Conservation (phyloP, 2,113 vertebrate genomes). For the Clarias gariepinus region DNA sequence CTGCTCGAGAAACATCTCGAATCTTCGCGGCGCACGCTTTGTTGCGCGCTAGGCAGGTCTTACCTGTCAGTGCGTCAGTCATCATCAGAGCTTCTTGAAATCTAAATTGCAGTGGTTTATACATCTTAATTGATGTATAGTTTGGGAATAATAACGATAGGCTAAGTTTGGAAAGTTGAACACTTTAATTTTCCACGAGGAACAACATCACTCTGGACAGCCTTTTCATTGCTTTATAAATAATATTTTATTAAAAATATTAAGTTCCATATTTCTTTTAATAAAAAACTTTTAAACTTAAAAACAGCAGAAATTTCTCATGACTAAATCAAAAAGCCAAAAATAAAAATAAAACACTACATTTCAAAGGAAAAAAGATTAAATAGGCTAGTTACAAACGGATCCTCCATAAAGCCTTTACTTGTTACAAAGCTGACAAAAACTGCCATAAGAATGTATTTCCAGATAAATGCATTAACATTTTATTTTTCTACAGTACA, state of each 20-base stretch:
- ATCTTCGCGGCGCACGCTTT: constrained; percentile 47
- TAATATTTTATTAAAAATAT: constrained; percentile 53
- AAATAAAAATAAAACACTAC: constrained; percentile 60
- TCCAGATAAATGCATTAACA: constrained; percentile 10
- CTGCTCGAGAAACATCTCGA: constrained; percentile 72
- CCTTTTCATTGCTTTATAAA: neutral
- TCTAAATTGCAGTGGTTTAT: too few species aligned
- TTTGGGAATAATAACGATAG: too few species aligned
- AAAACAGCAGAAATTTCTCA: constrained; percentile 54
- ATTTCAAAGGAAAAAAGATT: constrained; percentile 59
- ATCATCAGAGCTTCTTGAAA: neutral
- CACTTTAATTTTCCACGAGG: neutral
- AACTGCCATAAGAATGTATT: constrained; percentile 20
- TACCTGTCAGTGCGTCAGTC: constrained; percentile 66
- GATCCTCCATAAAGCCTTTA: constrained; percentile 31
- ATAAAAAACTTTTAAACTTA: constrained; percentile 32
- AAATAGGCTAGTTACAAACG: neutral
- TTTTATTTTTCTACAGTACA: constrained; percentile 13
- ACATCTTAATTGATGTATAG: too few species aligned
- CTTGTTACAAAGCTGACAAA: neutral
- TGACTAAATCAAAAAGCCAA: constrained; percentile 51
- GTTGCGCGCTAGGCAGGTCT: constrained; percentile 17
- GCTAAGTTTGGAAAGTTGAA: neutral
- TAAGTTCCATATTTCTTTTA: constrained; percentile 25
- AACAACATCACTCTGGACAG: neutral